These are phyloP conservation scores for Eidolon dupreanum DNA, from an alignment of 2,797 vertebrate species.

Conservation along the genomic window DNA sequence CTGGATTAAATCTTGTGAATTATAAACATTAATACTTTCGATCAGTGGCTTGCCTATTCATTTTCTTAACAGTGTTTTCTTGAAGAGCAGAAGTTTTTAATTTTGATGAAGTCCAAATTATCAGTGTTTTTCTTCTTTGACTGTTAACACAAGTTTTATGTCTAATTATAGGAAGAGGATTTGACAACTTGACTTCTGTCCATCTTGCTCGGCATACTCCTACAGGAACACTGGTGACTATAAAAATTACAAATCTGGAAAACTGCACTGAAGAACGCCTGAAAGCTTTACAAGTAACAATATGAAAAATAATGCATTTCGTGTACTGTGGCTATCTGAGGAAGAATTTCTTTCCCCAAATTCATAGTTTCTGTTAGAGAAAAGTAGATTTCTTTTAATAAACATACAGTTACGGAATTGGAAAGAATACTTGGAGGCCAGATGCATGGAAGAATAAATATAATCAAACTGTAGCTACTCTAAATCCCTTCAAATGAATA, in stretches of 20 bases:
- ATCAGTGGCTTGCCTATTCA: neutral
- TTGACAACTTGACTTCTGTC: constrained; percentile 95
- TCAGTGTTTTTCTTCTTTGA: neutral
- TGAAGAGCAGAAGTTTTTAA: neutral
- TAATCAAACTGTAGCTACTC: neutral
- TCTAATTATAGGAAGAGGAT: constrained; percentile 90
- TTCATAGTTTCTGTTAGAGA: constrained; percentile 20
- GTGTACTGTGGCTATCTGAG: neutral
- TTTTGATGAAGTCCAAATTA: constrained; percentile 36
- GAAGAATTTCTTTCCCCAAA: neutral
- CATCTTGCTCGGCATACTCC: constrained; percentile 94
- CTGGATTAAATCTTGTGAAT: neutral
- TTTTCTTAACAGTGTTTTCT: constrained; percentile 29
- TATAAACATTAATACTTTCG: constrained; percentile 31
- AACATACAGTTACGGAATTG: neutral
- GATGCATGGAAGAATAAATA: constrained; percentile 7
- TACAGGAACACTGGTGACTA: constrained; percentile 92
- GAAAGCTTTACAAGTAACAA: constrained; percentile 93
- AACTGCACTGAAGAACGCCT: constrained; percentile 96
- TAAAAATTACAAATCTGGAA: constrained; percentile 96
- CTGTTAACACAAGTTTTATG: constrained; percentile 28
- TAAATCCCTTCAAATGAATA: neutral
- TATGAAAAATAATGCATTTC: neutral
- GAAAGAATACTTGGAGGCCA: constrained; percentile 39
- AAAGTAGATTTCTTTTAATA: constrained; percentile 33